Percentiles rank a stretch among this genome's conserved stretches.
Conservation (phyloP, 1,140 invertebrate species). For the Drosophila obscura region DNA sequence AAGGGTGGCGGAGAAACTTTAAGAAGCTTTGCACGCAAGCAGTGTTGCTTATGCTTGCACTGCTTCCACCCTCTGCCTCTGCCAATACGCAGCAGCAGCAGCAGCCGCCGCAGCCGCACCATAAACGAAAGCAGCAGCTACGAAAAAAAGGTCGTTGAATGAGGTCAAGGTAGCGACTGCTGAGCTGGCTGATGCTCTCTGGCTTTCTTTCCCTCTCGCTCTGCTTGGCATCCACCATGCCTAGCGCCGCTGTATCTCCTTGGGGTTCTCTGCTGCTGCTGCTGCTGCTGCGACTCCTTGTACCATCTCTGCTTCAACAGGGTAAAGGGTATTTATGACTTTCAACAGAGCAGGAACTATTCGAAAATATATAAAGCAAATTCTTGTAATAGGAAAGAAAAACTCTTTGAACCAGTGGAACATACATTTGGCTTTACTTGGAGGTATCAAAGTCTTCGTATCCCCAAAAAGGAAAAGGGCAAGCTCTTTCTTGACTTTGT, state of each 20-base stretch:
- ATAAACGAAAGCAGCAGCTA: neutral
- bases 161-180: conserved; percentile 65
- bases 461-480: conserved; percentile 10
- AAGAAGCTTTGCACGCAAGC: conserved; percentile 45
- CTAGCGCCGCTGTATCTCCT: neutral
- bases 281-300: too few species aligned
- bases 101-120: neutral
- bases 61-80: neutral
- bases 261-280: too few species aligned
- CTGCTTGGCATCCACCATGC: neutral
- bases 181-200: neutral
- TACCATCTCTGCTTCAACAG: neutral
- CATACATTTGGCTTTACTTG: too few species aligned
- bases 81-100: neutral
- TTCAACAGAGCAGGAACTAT: neutral
- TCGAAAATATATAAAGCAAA: too few species aligned
- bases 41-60: conserved; percentile 1
- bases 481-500: neutral
- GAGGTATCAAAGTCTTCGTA: too few species aligned
- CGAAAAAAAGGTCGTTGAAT: conserved; percentile 66
- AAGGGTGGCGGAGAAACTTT: neutral
- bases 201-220: conserved; percentile 3
- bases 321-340: too few species aligned
- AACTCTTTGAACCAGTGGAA: too few species aligned
- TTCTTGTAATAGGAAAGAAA: too few species aligned